Evolutionary conservation across 2,797 vertebrate species (phyloP), one percentile per base, ranked within the genome.

Genomic region (Hyperoplus lanceolatus): DNA sequence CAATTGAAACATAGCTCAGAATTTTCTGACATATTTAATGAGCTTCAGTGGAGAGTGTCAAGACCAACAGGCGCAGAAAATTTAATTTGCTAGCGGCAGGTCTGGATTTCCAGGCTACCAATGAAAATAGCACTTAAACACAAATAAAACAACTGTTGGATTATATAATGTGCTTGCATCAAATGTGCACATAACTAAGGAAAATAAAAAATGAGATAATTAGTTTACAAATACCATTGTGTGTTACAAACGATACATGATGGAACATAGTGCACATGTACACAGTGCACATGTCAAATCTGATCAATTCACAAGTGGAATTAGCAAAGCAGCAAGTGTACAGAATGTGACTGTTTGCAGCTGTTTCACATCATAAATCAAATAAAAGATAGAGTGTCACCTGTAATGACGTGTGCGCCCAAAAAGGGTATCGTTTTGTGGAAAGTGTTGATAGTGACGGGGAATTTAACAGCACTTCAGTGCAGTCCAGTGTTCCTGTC

Each of bases 401-500:
- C 43, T 54, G 8, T 21, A 46, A 51, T n/a, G 55, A 14, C 41
- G 57, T n/a, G 8, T 10, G 21, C 55, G 56, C 64, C 21, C 12
- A 71, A 67, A 21, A 59, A 41, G 21, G 56, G 38, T 56, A 42
- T 42, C 46, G 11, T 56, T 56, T 18, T 46, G 39, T 21, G 15
- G 15, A 60, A 57, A 68, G 50, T 57, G 56, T 54, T 58, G 73
- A 69, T 42, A 53, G 45, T 62, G 16, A 58, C 41, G 21, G 77
- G 14, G 13, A 21, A 58, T 29, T n/a, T 64, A 62, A 65, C 43
- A 65, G 61, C 62, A 48, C 66, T 78, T 58, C 6, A 64, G 70
- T 8, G n/a, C 63, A 55, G 69, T 68, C 46, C 63, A 70, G 49
- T 12, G 12, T 69, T 69, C n/a, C 62, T 74, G 75, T 88, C 76